Base-by-base conservation (phyloP, 2,888 invertebrate species). In the Cybosia mesomella region DNA sequence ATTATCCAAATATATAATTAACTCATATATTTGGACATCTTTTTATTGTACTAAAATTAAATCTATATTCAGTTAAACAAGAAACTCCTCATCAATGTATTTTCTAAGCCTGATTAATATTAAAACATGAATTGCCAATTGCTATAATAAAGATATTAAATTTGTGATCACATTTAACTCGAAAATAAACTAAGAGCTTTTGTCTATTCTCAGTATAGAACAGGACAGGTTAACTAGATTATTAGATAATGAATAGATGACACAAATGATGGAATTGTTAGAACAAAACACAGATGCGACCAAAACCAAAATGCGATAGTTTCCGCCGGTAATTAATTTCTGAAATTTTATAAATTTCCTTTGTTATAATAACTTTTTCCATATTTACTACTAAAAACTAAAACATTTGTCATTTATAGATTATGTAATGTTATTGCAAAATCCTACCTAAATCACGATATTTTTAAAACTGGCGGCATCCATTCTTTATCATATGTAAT, bases 401-500 rank as follows among this genome's bases (percentile, higher is more conserved):
- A 11, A 1, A 22, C 8, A 59, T 22, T 34, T 13, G 1, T n/a
- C 7, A 34, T 34, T 28, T 43, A 32, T 32, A 21, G 0, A 32
- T 53, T 24, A 5, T 13, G 7, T 4, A n/a, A 61, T 49, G 24
- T 54, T 54, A 64, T 22, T 39, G 9, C 24, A 18, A 28, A 24
- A 22, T 39, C n/a, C 9, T n/a, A 49, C n/a, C 49, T n/a, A 49
- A 49, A 10, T 18, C 43, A 57, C 13, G 18, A 28, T 65, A 66
- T 58, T 69, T 66, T 69, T 66, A 66, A 70, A 77, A 72, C 74
- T 81, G 76, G 81, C 81, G 81, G 72, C 62, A 70, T 76, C 70
- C 62, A 78, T 73, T 58, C 63, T 65, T 63, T 66, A 21, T 61
- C 64, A 72, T 72, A 70, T 58, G 69, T 49, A 63, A 74, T 66